phyloP scores from a whole-genome alignment of 1,140 invertebrate genomes.

The Drosophila auraria region DNA sequence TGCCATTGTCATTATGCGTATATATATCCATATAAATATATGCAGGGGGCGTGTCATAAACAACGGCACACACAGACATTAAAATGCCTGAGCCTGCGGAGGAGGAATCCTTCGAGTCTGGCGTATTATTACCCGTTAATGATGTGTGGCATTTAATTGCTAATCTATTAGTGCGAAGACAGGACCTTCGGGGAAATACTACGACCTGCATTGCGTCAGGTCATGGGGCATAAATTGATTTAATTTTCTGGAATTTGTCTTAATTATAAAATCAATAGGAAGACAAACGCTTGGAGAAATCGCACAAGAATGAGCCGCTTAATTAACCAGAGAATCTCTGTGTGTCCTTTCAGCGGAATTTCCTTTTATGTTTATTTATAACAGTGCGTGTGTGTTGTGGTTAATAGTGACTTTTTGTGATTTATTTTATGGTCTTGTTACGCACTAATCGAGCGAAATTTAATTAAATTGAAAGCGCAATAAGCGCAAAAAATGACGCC shows the following conservation, averaged over 20 bases:
- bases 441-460: slow-evolving; percentile 26
- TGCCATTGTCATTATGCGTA: slow-evolving; percentile 60
- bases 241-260: slow-evolving; percentile 64
- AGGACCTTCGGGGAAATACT: slow-evolving; percentile 27
- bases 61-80: slow-evolving; percentile 47
- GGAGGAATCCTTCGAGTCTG: slow-evolving; percentile 20
- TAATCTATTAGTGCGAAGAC: slow-evolving; percentile 67
- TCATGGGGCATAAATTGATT: slow-evolving; percentile 48
- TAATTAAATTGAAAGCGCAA: slow-evolving; percentile 22
- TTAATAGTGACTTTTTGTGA: slow-evolving; percentile 2
- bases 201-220: slow-evolving; percentile 26
- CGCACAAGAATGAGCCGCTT: slow-evolving; percentile 46
- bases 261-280: slow-evolving; percentile 65
- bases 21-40: slow-evolving; percentile 12
- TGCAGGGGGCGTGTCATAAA: slow-evolving; percentile 58
- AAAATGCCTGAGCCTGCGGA: background rate
- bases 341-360: slow-evolving; percentile 41
- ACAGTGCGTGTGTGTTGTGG: slow-evolving; percentile 20
- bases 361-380: slow-evolving; percentile 17
- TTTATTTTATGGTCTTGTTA: slow-evolving; percentile 17
- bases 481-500: slow-evolving; percentile 7
- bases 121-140: slow-evolving; percentile 76
- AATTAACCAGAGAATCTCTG: slow-evolving; percentile 38
- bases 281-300: slow-evolving; percentile 38
- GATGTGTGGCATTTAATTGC: slow-evolving; percentile 78